Evolutionary conservation across 2,888 invertebrate genomes (phyloP).

Genomic region (Sinotaia quadrata): DNA sequence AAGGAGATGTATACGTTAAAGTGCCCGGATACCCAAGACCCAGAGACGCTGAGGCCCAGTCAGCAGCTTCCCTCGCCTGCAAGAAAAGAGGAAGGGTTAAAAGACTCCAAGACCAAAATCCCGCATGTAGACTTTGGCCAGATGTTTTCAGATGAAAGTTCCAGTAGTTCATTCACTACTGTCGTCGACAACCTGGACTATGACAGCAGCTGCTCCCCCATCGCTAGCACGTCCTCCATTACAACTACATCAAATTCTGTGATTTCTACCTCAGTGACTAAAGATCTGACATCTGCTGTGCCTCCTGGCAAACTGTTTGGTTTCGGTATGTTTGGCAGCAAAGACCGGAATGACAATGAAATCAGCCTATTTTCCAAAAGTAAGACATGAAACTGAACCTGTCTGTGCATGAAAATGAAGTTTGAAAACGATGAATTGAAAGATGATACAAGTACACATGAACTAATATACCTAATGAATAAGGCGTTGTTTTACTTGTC

Average conservation of each 20-base stretch:
- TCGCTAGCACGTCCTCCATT: neutral
- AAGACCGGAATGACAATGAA: constrained; percentile 24
- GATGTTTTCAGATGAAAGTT: constrained; percentile 40
- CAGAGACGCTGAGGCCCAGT: no score
- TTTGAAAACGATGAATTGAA: no score
- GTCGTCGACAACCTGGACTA: constrained; percentile 35
- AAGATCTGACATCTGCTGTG: neutral
- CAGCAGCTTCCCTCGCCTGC: no score
- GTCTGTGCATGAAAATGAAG: no score
- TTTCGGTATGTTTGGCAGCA: constrained; percentile 12
- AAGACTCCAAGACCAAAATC: neutral
- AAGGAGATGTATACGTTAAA: no score
- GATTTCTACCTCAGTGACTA: neutral
- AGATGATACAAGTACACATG: no score
- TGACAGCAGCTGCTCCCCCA: constrained; percentile 28
- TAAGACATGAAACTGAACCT: no score
- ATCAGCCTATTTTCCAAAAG: constrained; percentile 2
- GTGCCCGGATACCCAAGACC: no score
- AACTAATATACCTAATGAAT: no score
- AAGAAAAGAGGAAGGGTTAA: neutral
- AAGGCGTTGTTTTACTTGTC: no score
- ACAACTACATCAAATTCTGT: neutral
- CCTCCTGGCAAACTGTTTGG: constrained; percentile 7
- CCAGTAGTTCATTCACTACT: constrained; percentile 37
- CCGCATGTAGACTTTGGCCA: constrained; percentile 17